Base-by-base conservation (phyloP, 2,888 invertebrate species). In the Pyrrhosoma nymphula region DNA sequence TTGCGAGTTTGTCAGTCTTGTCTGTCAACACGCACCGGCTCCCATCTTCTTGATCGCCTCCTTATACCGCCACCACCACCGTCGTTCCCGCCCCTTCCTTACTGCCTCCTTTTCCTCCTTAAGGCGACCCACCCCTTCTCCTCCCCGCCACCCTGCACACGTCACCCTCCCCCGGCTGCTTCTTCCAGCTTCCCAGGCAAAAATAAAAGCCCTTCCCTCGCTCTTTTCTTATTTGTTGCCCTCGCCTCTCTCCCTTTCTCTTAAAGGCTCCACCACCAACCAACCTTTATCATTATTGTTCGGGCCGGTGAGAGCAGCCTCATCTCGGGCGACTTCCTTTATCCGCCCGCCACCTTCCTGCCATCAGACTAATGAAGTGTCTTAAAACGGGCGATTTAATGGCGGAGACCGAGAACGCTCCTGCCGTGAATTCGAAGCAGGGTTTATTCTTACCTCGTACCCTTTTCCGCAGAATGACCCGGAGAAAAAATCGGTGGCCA, bases 271-370 rank as follows among this genome's bases (percentile, higher is more conserved):
- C 82, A 82, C 82, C 82, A 82, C 82, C 82, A 35, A 60, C 60
- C 60, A 60, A 82, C 82, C 82, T 82, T 82, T 82, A 82, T 82
- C 35, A 82, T 82, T 35, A 82, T 82, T 82, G 82, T 82, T 82
- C 18, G 30, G 16, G 82, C 82, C 35, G 35, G 82, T 35, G 82
- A 82, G 82, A 35, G 82, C 82, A 16, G 82, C 82, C 35, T 82
- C 82, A 35, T 35, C 30, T 30, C 82, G 35, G 35, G 26, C 82
- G 82, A 82, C 82, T 82, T 82, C 82, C 82, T 82, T 82, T 82
- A 82, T 82, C 82, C 82, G 82, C 82, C 82, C 82, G 82, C 82
- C 82, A 82, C 35, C 82, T 82, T 82, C 82, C 82, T 82, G 82
- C 82, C 82, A 82, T 82, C 82, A 82, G 30, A 82, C 35, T 82